A percentile compares a stretch with the other conserved stretches of the same genome.
These are phyloP conservation scores for Hozukius guyotensis DNA, from an alignment of 2,797 vertebrate species.

Conservation along the genomic window DNA sequence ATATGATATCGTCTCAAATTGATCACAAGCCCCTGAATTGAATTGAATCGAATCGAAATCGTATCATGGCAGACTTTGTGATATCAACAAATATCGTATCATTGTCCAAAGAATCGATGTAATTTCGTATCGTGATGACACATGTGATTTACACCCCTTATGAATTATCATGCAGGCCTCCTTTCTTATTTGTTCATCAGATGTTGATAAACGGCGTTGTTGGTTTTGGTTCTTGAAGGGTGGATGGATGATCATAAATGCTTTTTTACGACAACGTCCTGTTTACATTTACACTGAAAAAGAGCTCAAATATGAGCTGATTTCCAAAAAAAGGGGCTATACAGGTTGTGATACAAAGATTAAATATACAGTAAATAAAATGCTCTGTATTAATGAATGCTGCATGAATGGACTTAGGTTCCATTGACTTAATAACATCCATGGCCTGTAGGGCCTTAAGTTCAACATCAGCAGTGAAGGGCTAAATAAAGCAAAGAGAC, in stretches of 20 bases:
- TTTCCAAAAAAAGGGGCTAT: background rate
- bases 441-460: background rate
- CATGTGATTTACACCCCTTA: no score
- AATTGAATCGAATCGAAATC: no score
- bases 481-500: background rate
- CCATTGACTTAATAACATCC: no score
- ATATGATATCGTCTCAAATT: no score
- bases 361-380: background rate
- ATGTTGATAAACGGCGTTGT: background rate
- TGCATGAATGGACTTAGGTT: background rate
- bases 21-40: no score
- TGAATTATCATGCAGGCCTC: background rate
- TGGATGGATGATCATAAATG: background rate
- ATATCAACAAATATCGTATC: no score
- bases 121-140: no score
- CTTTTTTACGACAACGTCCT: background rate
- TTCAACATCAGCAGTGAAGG: background rate
- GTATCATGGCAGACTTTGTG: no score
- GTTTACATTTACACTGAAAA: background rate
- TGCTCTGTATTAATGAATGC: background rate
- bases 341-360: background rate
- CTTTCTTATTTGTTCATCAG: background rate
- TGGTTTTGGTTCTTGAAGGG: background rate
- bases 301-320: accelerated
- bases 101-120: no score